Evolutionary conservation across 1,140 invertebrate species (phyloP).

Genomic region (Antheraea pernyi): DNA sequence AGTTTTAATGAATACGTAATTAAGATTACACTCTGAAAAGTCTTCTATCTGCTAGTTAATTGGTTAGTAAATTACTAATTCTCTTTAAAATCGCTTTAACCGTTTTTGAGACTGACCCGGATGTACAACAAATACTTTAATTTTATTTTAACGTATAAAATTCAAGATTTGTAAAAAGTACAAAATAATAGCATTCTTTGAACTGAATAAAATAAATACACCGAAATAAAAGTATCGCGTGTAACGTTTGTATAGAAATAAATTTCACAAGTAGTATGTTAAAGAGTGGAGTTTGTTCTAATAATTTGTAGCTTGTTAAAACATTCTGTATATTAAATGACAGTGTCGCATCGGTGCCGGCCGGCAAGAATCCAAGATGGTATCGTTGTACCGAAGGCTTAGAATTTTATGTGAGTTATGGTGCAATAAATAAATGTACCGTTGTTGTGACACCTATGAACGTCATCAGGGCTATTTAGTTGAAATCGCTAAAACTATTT

Average conservation of each 20-base stretch:
- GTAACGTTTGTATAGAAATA: background rate
- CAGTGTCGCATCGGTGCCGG: constrained; percentile 16
- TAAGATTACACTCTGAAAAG: too few species aligned
- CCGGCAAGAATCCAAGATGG: constrained; percentile 66
- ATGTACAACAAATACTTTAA: too few species aligned
- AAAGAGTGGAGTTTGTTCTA: background rate
- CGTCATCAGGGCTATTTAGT: constrained; percentile 53
- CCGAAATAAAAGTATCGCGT: background rate
- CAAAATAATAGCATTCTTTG: too few species aligned
- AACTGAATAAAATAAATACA: too few species aligned
- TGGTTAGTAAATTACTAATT: too few species aligned
- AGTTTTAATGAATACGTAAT: too few species aligned
- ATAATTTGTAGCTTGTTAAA: constrained; percentile 3
- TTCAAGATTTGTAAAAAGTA: too few species aligned
- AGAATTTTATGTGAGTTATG: constrained; percentile 74
- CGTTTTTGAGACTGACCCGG: too few species aligned
- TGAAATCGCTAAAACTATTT: constrained; percentile 41
- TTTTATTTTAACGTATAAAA: too few species aligned
- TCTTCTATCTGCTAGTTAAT: too few species aligned
- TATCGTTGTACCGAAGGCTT: constrained; percentile 68
- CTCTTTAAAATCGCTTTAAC: too few species aligned
- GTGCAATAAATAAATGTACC: constrained; percentile 73
- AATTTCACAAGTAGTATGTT: background rate
- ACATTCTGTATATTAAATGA: constrained; percentile 22
- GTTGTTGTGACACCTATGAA: constrained; percentile 66